Conservation (phyloP, 2,797 vertebrate species). For the Sebastolobus altivelis region DNA sequence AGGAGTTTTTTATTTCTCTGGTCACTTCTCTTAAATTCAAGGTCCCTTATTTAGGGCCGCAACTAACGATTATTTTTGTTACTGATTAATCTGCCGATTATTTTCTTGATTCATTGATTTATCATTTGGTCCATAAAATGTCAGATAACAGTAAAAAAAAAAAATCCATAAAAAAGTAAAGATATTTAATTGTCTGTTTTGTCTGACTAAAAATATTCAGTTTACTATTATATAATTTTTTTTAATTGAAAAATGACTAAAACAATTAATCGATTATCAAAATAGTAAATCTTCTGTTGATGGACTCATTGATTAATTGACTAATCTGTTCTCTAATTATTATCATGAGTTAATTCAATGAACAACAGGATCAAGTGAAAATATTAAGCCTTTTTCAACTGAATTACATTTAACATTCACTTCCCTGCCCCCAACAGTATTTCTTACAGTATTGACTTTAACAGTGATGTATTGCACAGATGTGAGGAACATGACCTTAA, state of each 20-base stretch:
- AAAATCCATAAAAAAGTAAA: neutral
- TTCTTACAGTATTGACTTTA: conserved; percentile 19
- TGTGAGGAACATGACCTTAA: conserved; percentile 56
- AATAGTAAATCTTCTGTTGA: too few relatives aligned
- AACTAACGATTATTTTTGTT: neutral
- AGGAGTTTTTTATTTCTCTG: neutral
- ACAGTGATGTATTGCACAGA: conserved; percentile 51
- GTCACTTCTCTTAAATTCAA: neutral
- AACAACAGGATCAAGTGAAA: neutral
- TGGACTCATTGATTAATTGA: neutral
- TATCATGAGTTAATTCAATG: neutral
- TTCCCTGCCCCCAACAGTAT: neutral
- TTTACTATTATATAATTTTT: neutral
- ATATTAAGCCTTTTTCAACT: neutral
- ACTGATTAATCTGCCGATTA: too few relatives aligned
- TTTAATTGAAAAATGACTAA: too few relatives aligned
- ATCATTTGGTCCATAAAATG: neutral
- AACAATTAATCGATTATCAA: too few relatives aligned
- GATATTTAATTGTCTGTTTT: neutral
- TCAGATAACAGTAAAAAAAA: neutral
- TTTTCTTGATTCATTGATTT: neutral
- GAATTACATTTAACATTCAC: neutral
- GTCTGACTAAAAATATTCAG: too few relatives aligned
- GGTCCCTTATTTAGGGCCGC: neutral
- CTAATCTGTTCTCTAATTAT: neutral